Percentiles rank a stretch among this genome's conserved stretches.
Evolutionary conservation across 1,140 invertebrate genomes (phyloP).

Genomic region (Drosophila kurseongensis): DNA sequence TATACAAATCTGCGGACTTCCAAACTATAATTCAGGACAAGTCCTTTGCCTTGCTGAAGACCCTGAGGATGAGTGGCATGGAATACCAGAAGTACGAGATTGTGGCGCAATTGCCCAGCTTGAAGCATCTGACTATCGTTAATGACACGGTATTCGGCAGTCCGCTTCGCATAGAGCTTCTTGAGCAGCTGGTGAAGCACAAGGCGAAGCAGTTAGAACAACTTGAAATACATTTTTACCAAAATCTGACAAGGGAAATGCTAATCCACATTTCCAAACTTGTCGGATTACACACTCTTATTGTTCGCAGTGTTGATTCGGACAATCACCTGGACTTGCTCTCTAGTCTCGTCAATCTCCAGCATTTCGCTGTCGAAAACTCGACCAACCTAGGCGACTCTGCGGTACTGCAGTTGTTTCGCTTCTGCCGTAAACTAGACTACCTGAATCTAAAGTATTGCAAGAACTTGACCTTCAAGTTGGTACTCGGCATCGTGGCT

Average conservation of each 20-base stretch:
- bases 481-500: too few relatives aligned
- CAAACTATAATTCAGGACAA: not conserved
- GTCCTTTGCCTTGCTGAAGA: slow-evolving; percentile 19
- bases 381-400: too few relatives aligned
- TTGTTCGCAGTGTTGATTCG: too few relatives aligned
- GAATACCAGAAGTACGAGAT: slow-evolving; percentile 9
- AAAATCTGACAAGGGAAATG: too few relatives aligned
- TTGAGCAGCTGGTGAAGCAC: slow-evolving; percentile 15
- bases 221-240: slow-evolving; percentile 16
- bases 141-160: too few relatives aligned
- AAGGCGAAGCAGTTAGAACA: slow-evolving; percentile 35
- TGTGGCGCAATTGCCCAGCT: slow-evolving; percentile 45
- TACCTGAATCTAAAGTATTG: too few relatives aligned
- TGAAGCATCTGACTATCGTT: slow-evolving; percentile 21
- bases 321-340: too few relatives aligned
- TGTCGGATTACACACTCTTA: slow-evolving; percentile 10
- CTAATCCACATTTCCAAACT: slow-evolving; percentile 21
- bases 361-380: too few relatives aligned
- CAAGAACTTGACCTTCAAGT: too few relatives aligned
- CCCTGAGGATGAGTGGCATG: slow-evolving; percentile 8
- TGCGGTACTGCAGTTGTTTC: too few relatives aligned
- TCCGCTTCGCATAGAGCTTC: slow-evolving; percentile 2
- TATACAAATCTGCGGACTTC: not conserved
- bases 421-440: too few relatives aligned
- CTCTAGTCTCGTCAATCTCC: too few relatives aligned